Percentiles rank a stretch among this genome's conserved stretches.
phyloP scores from a whole-genome alignment of 2,113 vertebrate genomes.

The Cyphomyrus discorhynchus region DNA sequence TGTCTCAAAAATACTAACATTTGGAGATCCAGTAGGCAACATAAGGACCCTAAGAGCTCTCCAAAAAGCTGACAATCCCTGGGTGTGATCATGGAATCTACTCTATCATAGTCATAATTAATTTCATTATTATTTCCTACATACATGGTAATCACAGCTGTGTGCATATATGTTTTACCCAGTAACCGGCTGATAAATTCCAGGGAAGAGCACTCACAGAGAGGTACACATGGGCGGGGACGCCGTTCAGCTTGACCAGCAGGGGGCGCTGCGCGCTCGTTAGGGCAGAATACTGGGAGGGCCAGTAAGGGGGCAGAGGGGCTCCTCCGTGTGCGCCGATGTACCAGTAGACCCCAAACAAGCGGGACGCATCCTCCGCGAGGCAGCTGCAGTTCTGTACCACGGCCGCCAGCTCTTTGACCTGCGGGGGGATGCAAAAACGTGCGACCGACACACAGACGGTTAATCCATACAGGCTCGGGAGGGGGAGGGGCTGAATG shows the following conservation, averaged over 20 bases:
- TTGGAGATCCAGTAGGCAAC: neutral
- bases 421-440: slow-evolving; percentile 41
- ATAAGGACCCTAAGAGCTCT: neutral
- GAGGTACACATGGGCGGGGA: slow-evolving; percentile 62
- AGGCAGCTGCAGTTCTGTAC: slow-evolving; percentile 70
- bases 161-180: neutral
- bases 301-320: slow-evolving; percentile 58
- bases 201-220: slow-evolving; percentile 57
- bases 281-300: slow-evolving; percentile 52
- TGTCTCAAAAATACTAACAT: neutral
- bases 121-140: neutral
- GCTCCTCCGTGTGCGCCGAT: slow-evolving; percentile 43
- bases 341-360: slow-evolving; percentile 63
- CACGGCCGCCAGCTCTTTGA: slow-evolving; percentile 64
- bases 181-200: neutral
- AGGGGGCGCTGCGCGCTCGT: slow-evolving; percentile 59
- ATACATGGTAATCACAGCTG: neutral
- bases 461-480: neutral
- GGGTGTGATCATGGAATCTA: neutral
- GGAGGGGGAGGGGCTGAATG: neutral
- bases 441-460: too few relatives aligned
- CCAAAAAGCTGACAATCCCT: neutral
- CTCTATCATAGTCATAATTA: neutral
- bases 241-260: slow-evolving; percentile 59
- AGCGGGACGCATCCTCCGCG: slow-evolving; percentile 56